Base-by-base conservation (phyloP, 2,888 invertebrate species). In the Dolichomitus sp. region DNA sequence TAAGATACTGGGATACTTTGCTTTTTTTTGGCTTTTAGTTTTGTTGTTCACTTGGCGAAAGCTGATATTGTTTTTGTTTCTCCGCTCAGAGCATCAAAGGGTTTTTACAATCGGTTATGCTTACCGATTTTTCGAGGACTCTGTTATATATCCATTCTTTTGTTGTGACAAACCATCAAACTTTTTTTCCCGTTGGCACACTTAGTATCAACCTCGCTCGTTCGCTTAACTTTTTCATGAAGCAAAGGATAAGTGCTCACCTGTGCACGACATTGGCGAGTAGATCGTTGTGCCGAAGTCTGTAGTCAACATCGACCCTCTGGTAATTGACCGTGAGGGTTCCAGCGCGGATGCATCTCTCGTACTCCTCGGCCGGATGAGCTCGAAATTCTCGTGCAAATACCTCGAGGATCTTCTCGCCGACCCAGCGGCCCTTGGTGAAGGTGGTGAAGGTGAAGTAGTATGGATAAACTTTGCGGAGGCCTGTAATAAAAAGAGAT, bases 341-440 rank as follows among this genome's bases (percentile, higher is more conserved):
- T 59, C 99, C 99, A 45, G 97, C 97, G 89, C 97, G 96, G 93
- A 98, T 98, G 94, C 98, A 98, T 85, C 98, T 95, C 94, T 98
- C 98, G 94, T 98, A 98, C 94, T 98, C 98, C 86, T 98, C 98
- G 0, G 97, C 97, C 0, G 98, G 98, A 94, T 98, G 98, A n/a
- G 98, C 98, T 52, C 98, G 95, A 94, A 99, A 99, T 94, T 99
- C 99, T 77, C 97, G 95, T 9, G 97, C 97, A 94, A 99, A 99
- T 27, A 99, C 98, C 91, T 99, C 98, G 86, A 98, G 95, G 87
- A 99, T 97, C 93, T 97, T 97, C 94, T 98, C 98, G 4, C 98
- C 99, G 3, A 98, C 98, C 99, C 99, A 99, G 89, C 99, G 96
- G 9, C 98, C 98, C 94, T 99, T 99, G 83, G 98, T 98, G 94